Evolutionary conservation across 2,113 vertebrate species (phyloP).

Genomic region (Arizona elegans): DNA sequence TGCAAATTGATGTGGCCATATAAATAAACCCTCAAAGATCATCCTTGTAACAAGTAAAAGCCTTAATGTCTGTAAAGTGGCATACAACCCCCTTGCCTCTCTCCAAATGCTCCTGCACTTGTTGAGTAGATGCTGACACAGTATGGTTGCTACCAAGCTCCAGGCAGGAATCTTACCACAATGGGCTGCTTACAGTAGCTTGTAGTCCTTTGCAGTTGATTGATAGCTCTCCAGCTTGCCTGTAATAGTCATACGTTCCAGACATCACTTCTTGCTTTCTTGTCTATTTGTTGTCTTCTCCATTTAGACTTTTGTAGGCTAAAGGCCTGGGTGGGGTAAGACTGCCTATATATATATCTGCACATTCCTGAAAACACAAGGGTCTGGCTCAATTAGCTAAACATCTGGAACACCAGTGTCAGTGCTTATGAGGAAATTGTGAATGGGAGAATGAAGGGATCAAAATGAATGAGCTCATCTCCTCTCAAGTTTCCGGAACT

Average conservation of each 20-base stretch:
- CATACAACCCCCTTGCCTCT: neutral
- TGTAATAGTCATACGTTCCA: neutral
- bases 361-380: neutral
- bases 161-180: neutral
- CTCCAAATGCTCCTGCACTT: neutral
- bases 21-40: neutral
- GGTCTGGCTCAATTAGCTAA: neutral
- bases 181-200: neutral
- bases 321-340: neutral
- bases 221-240: neutral
- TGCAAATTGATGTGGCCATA: neutral
- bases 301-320: neutral
- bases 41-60: neutral
- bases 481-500: neutral
- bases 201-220: neutral
- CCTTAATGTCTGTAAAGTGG: neutral
- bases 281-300: neutral
- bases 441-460: neutral
- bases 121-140: neutral
- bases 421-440: neutral
- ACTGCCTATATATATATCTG: neutral
- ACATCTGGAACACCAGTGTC: neutral
- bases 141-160: neutral
- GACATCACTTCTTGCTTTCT: neutral
- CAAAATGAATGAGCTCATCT: neutral